Evolutionary conservation across 1,140 invertebrate species (phyloP).

Genomic region (Aphaenogaster ashmeadi): DNA sequence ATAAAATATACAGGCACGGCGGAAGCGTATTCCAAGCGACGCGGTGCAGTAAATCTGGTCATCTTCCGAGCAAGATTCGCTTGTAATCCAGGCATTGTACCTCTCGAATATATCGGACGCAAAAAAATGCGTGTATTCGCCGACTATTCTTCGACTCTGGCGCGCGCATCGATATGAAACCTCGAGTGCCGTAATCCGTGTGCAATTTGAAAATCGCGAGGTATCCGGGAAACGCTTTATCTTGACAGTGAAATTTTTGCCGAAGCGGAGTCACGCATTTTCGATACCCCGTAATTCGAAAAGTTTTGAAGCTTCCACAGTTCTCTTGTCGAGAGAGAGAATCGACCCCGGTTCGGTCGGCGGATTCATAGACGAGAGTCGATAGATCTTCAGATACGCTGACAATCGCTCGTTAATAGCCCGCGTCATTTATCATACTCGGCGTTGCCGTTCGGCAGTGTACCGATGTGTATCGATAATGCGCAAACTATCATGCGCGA

Average conservation of each 20-base stretch:
- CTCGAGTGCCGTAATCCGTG: conserved; percentile 3
- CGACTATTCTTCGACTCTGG: not conserved
- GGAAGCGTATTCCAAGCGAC: conserved; percentile 12
- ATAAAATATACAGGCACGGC: conserved; percentile 11
- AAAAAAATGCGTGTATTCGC: not conserved
- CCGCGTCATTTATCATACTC: conserved; percentile 13
- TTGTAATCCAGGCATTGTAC: conserved; percentile 45
- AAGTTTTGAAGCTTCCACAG: not conserved
- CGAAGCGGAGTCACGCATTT: not conserved
- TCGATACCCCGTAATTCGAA: not conserved
- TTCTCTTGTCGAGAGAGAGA: not conserved
- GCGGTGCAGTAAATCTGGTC: conserved; percentile 51
- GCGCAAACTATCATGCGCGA: not conserved
- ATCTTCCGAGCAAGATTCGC: conserved; percentile 43
- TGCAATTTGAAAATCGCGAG: conserved; percentile 1
- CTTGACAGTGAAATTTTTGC: not conserved
- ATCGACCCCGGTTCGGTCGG: not conserved
- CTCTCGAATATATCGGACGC: conserved; percentile 42
- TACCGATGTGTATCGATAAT: conserved; percentile 9
- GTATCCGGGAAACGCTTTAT: not conserved
- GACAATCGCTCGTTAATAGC: conserved; percentile 12
- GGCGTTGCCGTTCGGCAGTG: not conserved
- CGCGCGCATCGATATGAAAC: conserved; percentile 19
- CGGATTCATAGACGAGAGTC: not conserved
- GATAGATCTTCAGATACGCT: conserved; percentile 24